A percentile compares a stretch with the other conserved stretches of the same genome.
Evolutionary conservation across 1,140 invertebrate genomes (phyloP).

Genomic region (Gerris buenoi): DNA sequence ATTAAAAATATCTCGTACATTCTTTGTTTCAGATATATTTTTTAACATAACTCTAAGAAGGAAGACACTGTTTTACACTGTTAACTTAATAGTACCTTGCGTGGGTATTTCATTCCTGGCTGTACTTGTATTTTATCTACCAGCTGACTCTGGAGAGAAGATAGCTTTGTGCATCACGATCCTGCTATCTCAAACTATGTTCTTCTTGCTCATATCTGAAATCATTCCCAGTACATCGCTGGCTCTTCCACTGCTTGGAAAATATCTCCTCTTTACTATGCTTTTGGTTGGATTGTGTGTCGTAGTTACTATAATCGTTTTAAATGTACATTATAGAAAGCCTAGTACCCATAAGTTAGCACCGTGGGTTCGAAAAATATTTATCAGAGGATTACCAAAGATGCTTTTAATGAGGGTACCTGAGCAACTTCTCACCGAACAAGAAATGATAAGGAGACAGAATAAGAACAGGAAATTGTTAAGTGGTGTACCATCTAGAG

Average conservation of each 20-base stretch:
- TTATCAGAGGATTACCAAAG: constrained; percentile 71
- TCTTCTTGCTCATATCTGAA: constrained; percentile 93
- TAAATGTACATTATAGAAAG: constrained; percentile 98
- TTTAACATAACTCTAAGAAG: constrained; percentile 93
- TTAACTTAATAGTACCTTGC: constrained; percentile 86
- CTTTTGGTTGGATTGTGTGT: constrained; percentile 91
- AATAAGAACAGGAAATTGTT: constrained; percentile 44
- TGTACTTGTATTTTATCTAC: constrained; percentile 90
- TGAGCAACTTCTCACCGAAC: constrained; percentile 59
- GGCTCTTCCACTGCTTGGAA: constrained; percentile 87
- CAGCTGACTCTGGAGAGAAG: constrained; percentile 96
- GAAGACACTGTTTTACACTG: constrained; percentile 91
- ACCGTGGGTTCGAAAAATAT: constrained; percentile 75
- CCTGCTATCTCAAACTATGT: constrained; percentile 95
- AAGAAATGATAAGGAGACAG: constrained; percentile 48
- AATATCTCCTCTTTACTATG: constrained; percentile 98
- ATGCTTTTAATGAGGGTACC: constrained; percentile 72
- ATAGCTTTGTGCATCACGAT: constrained; percentile 97
- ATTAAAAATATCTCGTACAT: too few relatives aligned
- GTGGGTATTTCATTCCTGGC: constrained; percentile 85
- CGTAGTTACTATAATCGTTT: constrained; percentile 88
- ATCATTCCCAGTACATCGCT: constrained; percentile 97
- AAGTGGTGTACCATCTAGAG: constrained; percentile 38
- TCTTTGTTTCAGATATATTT: constrained; percentile 63
- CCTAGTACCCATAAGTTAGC: constrained; percentile 96